Base-by-base conservation (phyloP, 2,888 invertebrate genomes). In the Campoletis raptor region DNA sequence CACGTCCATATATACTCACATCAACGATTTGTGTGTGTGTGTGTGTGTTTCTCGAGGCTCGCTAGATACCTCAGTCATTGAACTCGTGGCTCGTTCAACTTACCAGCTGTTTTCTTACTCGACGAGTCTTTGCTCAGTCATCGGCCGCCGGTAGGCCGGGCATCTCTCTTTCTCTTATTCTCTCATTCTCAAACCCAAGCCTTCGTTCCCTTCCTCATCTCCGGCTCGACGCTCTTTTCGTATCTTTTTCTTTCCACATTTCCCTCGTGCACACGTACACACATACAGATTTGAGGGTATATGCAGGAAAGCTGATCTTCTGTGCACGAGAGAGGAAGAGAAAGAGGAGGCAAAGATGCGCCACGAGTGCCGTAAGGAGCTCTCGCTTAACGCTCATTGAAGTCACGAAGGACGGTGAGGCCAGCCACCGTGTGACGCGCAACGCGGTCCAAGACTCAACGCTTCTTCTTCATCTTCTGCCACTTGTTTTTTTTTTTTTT, bases 21-120 rank as follows among this genome's bases (percentile, higher is more conserved):
- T 24, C 12, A 7, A 18, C 21, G 21, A 10, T 61, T 15, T 61
- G 2, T n/a, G n/a, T 54, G 24, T 76, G 12, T 21, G 15, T 64
- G 21, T 64, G 18, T 57, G 12, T 57, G 0, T 70, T 24, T 88
- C 89, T 91, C 90, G 87, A 81, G 87, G 84, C 88, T 80, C 78
- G 76, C 54, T 57, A 85, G 89, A 90, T 92, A 90, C 80, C 90
- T 90, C 92, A 93, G 94, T 94, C 94, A 93, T 93, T 94, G 93
- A 94, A 94, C 94, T 91, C 93, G 72, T 85, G 88, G 90, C 91
- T 90, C 92, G 92, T 91, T 92, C 92, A 92, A 92, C 93, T 90
- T 90, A 93, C 92, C 93, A 93, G 93, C 93, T 93, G 93, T 93
- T 93, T 83, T 93, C 92, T 92, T 92, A 91, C 91, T 90, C 89